Base-by-base conservation (phyloP, 2,113 vertebrate genomes). In the Setophaga kirtlandii region DNA sequence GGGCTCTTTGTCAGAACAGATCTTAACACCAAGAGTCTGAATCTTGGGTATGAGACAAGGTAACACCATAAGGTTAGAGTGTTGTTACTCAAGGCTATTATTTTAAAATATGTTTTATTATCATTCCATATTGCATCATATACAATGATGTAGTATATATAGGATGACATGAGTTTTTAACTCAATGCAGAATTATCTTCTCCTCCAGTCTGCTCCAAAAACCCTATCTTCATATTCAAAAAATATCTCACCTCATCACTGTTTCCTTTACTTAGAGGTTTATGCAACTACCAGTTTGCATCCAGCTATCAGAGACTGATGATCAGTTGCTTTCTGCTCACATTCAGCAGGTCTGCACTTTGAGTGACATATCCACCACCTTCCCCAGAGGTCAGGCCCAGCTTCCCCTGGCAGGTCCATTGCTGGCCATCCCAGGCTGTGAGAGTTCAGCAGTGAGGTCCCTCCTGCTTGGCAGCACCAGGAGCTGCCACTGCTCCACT, bases 401-500 rank as follows among this genome's bases (percentile, higher is more conserved):
- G 50, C 55, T 86, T 90, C 93, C 84, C 70, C 31, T 49, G 59
- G 84, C 90, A 90, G 50, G 31, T 50, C 73, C 86, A 70, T 63
- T 94, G 75, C 63, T 85, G 87, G 53, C 55, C 59, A 73, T 63
- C 15, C 19, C 81, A 93, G 83, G 62, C 83, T 94, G 68, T 82
- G 49, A 86, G 46, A 93, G 87, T 88, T 93, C 90, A 96, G 46
- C 70, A 77, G 19, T 8, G 27, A 95, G 82, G 41, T 76, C 77
- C 65, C 47, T 85, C 87, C 87, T 74, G 58, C 79, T 76, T 84
- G 42, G 84, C 67, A 91, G 76, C 87, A 89, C 77, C 92, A 96
- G 83, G 39, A 83, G 77, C 52, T 56, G 82, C 76, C 68, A 74
- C 89, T 1, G 3, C 78, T 88, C 30, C 50, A 67, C 60, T 67